phyloP scores from a whole-genome alignment of 2,888 invertebrate genomes.

The Drosophila pseudotalamancana region DNA sequence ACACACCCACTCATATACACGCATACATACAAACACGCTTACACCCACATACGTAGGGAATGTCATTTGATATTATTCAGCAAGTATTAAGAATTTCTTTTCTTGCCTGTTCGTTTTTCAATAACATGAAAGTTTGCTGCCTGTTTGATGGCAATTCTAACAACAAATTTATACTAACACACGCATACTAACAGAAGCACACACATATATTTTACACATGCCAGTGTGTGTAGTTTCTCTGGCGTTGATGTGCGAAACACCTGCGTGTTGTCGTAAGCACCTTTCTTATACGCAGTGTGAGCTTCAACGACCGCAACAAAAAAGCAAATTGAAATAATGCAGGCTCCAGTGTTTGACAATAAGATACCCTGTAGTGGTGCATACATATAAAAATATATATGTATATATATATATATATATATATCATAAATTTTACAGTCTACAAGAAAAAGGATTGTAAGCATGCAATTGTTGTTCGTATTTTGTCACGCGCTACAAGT shows the following conservation, averaged over 20 bases:
- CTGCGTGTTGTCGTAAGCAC: constrained; percentile 54
- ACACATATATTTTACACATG: background rate
- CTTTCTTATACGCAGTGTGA: constrained; percentile 45
- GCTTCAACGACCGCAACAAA: constrained; percentile 54
- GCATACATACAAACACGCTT: background rate
- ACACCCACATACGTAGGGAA: constrained; percentile 24
- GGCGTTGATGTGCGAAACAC: constrained; percentile 65
- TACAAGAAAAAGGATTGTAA: no score
- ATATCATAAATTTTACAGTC: no score
- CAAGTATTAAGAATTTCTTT: constrained; percentile 66
- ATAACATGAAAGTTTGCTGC: constrained; percentile 71
- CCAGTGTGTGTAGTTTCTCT: constrained; percentile 8
- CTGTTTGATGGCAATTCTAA: constrained; percentile 68
- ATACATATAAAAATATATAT: no score
- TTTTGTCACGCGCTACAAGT: background rate
- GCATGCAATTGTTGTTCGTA: no score
- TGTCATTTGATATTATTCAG: constrained; percentile 71
- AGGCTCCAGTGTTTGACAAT: background rate
- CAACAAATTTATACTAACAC: constrained; percentile 49
- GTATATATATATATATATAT: background rate
- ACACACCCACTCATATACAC: constrained; percentile 3
- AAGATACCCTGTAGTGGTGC: constrained; percentile 1
- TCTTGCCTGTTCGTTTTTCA: constrained; percentile 61
- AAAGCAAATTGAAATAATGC: constrained; percentile 8
- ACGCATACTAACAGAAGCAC: background rate